These are phyloP conservation scores for Hylaeus volcanicus DNA, from an alignment of 1,140 invertebrate genomes.

Conservation along the genomic window DNA sequence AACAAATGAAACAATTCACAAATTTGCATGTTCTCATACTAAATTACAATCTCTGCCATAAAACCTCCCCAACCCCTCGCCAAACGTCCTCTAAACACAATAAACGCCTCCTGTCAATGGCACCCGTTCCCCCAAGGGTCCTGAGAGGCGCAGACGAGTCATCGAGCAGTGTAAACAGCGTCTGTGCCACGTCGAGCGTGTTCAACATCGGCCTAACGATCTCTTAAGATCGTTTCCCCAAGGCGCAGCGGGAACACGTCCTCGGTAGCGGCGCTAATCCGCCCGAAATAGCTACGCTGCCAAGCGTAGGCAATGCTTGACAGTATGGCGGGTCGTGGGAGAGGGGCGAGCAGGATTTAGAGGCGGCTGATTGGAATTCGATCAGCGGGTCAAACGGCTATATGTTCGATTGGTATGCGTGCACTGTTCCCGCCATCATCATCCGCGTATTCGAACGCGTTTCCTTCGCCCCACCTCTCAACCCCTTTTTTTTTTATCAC, in stretches of 20 bases:
- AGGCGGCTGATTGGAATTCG: constrained; percentile 69
- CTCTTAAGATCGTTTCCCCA: not conserved
- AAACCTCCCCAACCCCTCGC: no score
- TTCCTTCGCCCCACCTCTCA: constrained; percentile 15
- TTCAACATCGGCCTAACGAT: not conserved
- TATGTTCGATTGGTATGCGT: constrained; percentile 68
- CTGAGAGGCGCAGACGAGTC: not conserved
- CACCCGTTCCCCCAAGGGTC: not conserved
- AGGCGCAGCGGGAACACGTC: constrained; percentile 25
- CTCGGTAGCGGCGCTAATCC: constrained; percentile 51
- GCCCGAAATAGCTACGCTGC: constrained; percentile 32
- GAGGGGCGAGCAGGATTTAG: constrained; percentile 33
- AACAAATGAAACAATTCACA: no score
- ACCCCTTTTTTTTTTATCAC: not conserved
- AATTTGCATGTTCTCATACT: no score
- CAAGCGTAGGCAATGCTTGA: constrained; percentile 23
- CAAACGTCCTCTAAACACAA: no score
- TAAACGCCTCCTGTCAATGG: no score
- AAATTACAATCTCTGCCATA: no score
- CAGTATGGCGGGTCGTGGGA: not conserved
- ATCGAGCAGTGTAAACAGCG: not conserved
- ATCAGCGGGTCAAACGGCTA: constrained; percentile 65
- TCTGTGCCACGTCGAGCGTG: not conserved
- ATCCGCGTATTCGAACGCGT: constrained; percentile 41
- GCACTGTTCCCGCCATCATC: constrained; percentile 47